phyloP scores from a whole-genome alignment of 2,113 vertebrate species.

The Urocynchramus pylzowi region DNA sequence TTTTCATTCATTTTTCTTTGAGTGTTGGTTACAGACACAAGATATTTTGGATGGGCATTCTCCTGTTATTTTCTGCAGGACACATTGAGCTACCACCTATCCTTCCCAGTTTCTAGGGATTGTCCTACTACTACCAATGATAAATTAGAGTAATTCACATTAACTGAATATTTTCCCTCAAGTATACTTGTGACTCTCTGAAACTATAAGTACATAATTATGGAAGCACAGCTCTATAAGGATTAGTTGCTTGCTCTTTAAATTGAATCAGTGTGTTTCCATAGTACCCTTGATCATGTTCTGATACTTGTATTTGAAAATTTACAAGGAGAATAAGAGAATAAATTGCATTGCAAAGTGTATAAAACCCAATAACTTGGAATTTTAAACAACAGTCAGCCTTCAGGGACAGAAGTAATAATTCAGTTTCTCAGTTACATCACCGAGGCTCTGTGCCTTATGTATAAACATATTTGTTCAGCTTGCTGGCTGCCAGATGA shows the following conservation, averaged over 20 bases:
- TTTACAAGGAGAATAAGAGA: neutral
- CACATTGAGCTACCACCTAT: neutral
- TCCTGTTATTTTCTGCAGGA: neutral
- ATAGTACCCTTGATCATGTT: neutral
- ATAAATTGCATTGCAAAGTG: neutral
- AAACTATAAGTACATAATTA: neutral
- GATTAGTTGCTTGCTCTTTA: neutral
- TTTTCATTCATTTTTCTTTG: neutral
- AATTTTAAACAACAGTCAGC: neutral
- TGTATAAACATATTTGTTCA: conserved; percentile 6
- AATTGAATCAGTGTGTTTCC: conserved; percentile 13
- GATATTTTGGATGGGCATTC: neutral
- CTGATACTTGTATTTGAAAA: neutral
- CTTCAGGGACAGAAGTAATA: neutral
- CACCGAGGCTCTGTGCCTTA: neutral
- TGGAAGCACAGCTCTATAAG: neutral
- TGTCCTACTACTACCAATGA: neutral
- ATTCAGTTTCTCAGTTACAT: neutral
- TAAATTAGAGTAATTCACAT: neutral
- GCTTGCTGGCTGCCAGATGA: conserved; percentile 8
- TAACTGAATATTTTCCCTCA: neutral
- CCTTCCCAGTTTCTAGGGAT: neutral
- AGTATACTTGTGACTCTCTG: neutral
- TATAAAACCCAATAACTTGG: neutral
- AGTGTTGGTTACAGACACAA: neutral